phyloP scores from a whole-genome alignment of 2,797 vertebrate genomes.

The Hoplostethus mediterraneus region DNA sequence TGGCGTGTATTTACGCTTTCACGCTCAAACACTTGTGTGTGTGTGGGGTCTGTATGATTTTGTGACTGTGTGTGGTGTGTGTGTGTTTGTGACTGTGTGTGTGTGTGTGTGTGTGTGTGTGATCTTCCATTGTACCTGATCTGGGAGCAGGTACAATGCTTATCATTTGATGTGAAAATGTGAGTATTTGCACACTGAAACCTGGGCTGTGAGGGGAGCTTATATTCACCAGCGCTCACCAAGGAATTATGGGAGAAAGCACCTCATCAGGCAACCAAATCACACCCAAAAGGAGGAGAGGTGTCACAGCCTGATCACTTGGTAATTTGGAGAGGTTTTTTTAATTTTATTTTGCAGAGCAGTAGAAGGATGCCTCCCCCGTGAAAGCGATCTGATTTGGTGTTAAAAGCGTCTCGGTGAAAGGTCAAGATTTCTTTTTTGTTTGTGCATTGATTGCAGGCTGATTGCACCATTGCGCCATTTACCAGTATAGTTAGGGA shows the following conservation, averaged over 20 bases:
- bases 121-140: neutral
- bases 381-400: neutral
- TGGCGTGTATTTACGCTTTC: neutral
- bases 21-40: slow-evolving; percentile 13
- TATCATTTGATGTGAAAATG: slow-evolving; percentile 34
- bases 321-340: slow-evolving; percentile 32
- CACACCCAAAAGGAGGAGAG: slow-evolving; percentile 4
- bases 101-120: neutral
- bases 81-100: neutral
- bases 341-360: neutral
- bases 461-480: neutral
- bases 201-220: slow-evolving; percentile 18
- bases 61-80: neutral
- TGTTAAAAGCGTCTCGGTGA: neutral
- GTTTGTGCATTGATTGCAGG: neutral
- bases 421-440: neutral
- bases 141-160: neutral
- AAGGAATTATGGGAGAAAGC: slow-evolving; percentile 34
- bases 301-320: slow-evolving; percentile 23
- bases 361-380: neutral
- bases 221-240: slow-evolving; percentile 29
- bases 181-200: slow-evolving; percentile 4
- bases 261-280: slow-evolving; percentile 38
- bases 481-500: neutral
- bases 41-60: neutral